A percentile compares a stretch with the other conserved stretches of the same genome.
phyloP scores from a whole-genome alignment of 2,888 invertebrate genomes.

The Willowsia nigromaculata region DNA sequence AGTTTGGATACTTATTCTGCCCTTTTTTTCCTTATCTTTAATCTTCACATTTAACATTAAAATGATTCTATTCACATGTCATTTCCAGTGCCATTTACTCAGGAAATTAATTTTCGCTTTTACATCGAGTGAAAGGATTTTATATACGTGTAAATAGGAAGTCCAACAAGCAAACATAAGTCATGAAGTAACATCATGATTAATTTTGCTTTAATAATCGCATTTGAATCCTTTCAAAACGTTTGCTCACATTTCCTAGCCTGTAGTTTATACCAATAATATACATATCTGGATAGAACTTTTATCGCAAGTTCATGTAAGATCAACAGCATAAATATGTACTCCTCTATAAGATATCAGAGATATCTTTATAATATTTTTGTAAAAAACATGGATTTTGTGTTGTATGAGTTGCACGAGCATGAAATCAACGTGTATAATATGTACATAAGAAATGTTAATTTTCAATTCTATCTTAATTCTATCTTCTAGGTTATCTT shows the following conservation, averaged over 20 bases:
- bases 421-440: too few species aligned
- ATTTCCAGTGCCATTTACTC: not conserved
- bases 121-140: not conserved
- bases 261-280: not conserved
- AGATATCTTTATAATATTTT: not conserved
- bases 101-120: not conserved
- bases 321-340: not conserved
- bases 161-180: not conserved
- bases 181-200: not conserved
- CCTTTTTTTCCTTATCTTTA: not conserved
- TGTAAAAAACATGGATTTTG: too few species aligned
- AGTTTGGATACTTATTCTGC: too few species aligned
- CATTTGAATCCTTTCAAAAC: not conserved
- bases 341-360: not conserved
- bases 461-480: too few species aligned
- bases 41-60: not conserved
- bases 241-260: not conserved
- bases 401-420: too few species aligned
- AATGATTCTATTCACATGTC: not conserved
- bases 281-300: not conserved
- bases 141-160: not conserved
- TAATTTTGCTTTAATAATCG: not conserved
- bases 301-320: constrained; percentile 27
- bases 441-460: too few species aligned
- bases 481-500: too few species aligned